These are phyloP conservation scores for Acrossocheilus fasciatus DNA, from an alignment of 2,797 vertebrate species.

Conservation along the genomic window DNA sequence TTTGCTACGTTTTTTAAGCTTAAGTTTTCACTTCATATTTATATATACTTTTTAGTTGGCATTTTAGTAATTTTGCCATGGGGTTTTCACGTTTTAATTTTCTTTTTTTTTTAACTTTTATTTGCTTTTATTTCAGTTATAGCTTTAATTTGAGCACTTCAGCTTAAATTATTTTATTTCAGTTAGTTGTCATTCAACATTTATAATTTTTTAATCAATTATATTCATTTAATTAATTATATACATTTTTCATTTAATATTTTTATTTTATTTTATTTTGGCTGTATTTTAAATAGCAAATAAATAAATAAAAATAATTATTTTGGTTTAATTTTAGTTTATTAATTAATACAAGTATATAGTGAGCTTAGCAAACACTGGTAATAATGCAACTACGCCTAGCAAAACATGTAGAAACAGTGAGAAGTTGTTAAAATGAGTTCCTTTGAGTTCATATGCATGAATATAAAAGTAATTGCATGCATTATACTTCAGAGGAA, in stretches of 20 bases:
- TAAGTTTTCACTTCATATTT: too few relatives aligned
- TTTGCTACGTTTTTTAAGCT: too few relatives aligned
- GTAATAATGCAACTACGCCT: not conserved
- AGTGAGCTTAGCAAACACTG: not conserved
- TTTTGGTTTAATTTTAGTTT: not conserved
- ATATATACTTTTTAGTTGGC: too few relatives aligned
- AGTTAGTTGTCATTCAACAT: too few relatives aligned
- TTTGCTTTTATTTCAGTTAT: too few relatives aligned
- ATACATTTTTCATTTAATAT: not conserved
- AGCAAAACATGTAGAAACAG: conserved; percentile 10
- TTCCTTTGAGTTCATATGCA: not conserved
- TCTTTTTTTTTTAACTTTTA: too few relatives aligned
- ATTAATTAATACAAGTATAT: not conserved
- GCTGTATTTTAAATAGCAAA: not conserved
- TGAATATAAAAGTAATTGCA: conserved; percentile 15
- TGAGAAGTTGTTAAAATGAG: not conserved
- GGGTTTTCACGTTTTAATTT: too few relatives aligned
- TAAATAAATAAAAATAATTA: not conserved
- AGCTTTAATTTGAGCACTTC: too few relatives aligned
- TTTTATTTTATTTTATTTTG: not conserved
- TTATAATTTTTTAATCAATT: too few relatives aligned
- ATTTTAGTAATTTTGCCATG: too few relatives aligned
- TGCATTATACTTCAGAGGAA: conserved; percentile 6
- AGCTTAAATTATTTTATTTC: too few relatives aligned
- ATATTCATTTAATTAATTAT: too few relatives aligned